Conservation (phyloP, 1,140 invertebrate species). For the Gryon sp. region DNA sequence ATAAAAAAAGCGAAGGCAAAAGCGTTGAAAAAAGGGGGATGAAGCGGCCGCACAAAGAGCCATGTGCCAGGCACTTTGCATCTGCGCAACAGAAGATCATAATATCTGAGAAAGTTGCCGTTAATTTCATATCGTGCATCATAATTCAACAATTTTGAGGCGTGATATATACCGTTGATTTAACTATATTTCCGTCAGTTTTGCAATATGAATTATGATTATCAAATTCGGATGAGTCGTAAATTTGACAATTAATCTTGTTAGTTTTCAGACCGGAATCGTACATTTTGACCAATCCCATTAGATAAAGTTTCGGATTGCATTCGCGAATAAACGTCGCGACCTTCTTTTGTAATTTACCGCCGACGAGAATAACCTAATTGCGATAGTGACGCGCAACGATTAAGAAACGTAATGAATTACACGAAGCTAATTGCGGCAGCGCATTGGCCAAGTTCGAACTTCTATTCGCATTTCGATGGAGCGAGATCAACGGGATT, state of each 20-base stretch:
- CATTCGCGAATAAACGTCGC: slow-evolving; percentile 48
- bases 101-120: slow-evolving; percentile 6
- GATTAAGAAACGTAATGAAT: slow-evolving; percentile 65
- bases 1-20: too few relatives aligned
- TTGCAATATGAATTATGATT: slow-evolving; percentile 44
- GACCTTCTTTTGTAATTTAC: slow-evolving; percentile 64
- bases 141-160: too few relatives aligned
- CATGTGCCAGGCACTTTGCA: slow-evolving; percentile 42
- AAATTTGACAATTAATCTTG: slow-evolving; percentile 34
- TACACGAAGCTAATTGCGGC: slow-evolving; percentile 60
- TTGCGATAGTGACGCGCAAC: slow-evolving; percentile 56
- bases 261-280: slow-evolving; percentile 10
- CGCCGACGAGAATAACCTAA: slow-evolving; percentile 63
- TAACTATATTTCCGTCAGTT: background rate
- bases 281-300: slow-evolving; percentile 8
- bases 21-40: slow-evolving; percentile 29
- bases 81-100: slow-evolving; percentile 24
- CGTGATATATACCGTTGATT: background rate
- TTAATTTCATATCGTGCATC: background rate
- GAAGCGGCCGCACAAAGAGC: slow-evolving; percentile 41
- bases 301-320: slow-evolving; percentile 31
- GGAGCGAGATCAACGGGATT: slow-evolving; percentile 1
- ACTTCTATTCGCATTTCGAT: slow-evolving; percentile 39
- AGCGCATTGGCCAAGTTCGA: slow-evolving; percentile 48
- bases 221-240: slow-evolving; percentile 42